These are phyloP conservation scores for Machimus rusticus DNA, from an alignment of 2,888 invertebrate genomes.

Conservation along the genomic window DNA sequence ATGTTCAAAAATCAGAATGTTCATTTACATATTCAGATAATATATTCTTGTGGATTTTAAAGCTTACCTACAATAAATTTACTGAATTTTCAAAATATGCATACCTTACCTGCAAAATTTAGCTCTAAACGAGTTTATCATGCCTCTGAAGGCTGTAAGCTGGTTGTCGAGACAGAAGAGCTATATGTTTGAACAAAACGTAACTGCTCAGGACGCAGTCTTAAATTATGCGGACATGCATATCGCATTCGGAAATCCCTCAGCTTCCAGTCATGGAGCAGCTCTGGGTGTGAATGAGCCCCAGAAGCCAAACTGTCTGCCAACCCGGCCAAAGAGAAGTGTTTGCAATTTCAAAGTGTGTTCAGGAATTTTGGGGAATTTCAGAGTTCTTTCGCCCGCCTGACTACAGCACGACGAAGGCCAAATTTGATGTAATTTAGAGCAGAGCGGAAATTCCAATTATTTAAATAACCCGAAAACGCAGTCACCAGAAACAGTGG, in stretches of 20 bases:
- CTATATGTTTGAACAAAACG: background rate
- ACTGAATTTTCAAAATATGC: background rate
- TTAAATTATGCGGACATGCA: background rate
- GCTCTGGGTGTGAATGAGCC: background rate
- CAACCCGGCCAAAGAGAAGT: background rate
- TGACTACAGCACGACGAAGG: background rate
- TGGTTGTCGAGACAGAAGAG: background rate
- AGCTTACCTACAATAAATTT: background rate
- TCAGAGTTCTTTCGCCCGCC: background rate
- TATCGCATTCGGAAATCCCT: background rate
- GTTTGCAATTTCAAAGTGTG: background rate
- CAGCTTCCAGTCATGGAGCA: background rate
- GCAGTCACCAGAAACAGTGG: background rate
- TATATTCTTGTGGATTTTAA: background rate
- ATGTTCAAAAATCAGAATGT: background rate
- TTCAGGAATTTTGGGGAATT: background rate
- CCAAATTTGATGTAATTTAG: background rate
- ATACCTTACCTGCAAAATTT: background rate
- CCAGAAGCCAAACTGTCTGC: background rate
- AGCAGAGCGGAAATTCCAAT: background rate
- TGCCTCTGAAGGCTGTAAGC: background rate
- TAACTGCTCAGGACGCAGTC: background rate
- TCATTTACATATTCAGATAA: background rate
- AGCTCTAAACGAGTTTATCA: background rate
- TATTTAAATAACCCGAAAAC: background rate